Conservation (phyloP, 2,797 vertebrate species). For the Pseudochirops corinnae region DNA sequence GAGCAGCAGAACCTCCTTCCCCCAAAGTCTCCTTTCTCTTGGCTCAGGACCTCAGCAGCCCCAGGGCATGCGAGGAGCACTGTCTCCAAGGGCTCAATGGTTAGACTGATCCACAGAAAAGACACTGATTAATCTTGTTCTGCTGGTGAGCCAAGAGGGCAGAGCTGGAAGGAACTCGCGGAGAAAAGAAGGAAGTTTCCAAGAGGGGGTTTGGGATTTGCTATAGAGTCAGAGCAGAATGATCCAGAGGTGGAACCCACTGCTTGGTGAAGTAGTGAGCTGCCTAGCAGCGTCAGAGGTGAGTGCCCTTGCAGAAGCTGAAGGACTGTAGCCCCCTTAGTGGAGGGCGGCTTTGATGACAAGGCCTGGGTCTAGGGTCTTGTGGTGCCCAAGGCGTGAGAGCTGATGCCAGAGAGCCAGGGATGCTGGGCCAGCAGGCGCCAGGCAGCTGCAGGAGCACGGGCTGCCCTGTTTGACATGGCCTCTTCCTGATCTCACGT, state of each 20-base stretch:
- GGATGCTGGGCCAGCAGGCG: not conserved
- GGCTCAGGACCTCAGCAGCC: not conserved
- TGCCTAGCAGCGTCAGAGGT: not conserved
- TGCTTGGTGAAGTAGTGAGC: not conserved
- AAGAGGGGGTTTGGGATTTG: not conserved
- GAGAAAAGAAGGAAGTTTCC: not conserved
- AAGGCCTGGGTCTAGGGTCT: not conserved
- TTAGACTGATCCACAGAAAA: not conserved
- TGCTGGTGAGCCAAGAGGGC: not conserved
- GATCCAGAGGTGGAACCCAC: not conserved
- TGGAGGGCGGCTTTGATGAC: not conserved
- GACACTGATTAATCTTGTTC: not conserved
- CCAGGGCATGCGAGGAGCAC: not conserved
- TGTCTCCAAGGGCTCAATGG: not conserved
- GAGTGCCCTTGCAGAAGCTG: not conserved
- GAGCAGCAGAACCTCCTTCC: no score
- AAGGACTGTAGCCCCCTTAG: no score
- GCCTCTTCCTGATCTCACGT: not conserved
- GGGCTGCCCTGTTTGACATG: not conserved
- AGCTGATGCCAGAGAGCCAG: not conserved
- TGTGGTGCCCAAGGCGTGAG: not conserved
- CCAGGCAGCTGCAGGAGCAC: not conserved
- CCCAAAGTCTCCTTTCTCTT: not conserved
- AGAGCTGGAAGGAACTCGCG: not conserved
- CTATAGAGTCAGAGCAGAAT: not conserved